Evolutionary conservation across 2,113 vertebrate genomes (phyloP).

Genomic region (Phoxinus phoxinus): DNA sequence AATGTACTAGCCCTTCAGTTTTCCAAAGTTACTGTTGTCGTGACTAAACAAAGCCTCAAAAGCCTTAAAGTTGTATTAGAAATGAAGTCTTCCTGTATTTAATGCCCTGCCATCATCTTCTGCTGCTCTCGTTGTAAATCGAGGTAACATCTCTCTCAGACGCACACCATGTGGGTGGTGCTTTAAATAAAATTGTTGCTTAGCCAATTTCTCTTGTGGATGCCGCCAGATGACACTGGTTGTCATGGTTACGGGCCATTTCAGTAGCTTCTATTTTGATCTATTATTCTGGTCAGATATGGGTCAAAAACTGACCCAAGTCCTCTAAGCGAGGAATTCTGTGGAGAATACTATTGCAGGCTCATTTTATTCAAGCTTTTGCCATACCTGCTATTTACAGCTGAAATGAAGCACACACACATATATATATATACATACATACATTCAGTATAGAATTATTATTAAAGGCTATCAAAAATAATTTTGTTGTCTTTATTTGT

Average conservation of each 20-base stretch:
- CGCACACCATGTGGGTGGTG: conserved; percentile 45
- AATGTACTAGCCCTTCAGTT: background rate
- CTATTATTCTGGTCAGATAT: conserved; percentile 24
- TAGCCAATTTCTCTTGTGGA: conserved; percentile 15
- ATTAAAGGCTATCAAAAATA: too few species aligned
- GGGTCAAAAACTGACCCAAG: background rate
- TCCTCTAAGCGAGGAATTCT: background rate
- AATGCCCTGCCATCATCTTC: conserved; percentile 12
- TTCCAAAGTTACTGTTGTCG: background rate
- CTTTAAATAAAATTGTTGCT: conserved; percentile 44
- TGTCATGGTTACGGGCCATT: conserved; percentile 27
- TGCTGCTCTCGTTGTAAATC: conserved; percentile 14
- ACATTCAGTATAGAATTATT: too few species aligned
- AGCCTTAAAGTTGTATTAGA: background rate
- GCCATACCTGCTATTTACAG: too few species aligned
- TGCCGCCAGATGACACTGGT: background rate
- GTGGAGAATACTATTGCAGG: background rate
- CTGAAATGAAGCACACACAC: too few species aligned
- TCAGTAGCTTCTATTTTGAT: conserved; percentile 40
- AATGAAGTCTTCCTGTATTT: conserved; percentile 18
- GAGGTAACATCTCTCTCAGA: conserved; percentile 32
- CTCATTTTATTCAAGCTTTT: background rate
- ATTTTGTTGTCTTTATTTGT: background rate
- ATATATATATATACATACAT: too few species aligned
- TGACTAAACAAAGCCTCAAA: conserved; percentile 8